A percentile compares a stretch with the other conserved stretches of the same genome.
phyloP scores from a whole-genome alignment of 2,888 invertebrate genomes.

The Balanococcus diminutus region DNA sequence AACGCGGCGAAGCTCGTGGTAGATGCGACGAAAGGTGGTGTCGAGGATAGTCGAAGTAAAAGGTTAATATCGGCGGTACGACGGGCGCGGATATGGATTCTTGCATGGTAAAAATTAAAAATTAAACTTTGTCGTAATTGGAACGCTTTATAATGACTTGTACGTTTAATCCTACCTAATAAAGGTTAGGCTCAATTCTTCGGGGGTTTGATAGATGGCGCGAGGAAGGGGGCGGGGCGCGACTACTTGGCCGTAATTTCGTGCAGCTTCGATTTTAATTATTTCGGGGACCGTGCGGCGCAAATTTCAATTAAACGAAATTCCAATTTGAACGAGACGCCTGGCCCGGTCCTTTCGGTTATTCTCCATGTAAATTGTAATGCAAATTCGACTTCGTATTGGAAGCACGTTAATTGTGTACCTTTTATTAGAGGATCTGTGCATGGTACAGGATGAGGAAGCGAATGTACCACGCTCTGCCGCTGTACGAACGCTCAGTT shows the following conservation, averaged over 20 bases:
- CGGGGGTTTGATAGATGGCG: not conserved
- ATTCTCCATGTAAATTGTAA: constrained; percentile 42
- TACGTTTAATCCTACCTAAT: constrained; percentile 44
- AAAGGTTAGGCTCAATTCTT: constrained; percentile 32
- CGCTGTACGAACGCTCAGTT: not conserved
- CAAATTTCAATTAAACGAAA: constrained; percentile 43
- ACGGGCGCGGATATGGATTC: not conserved
- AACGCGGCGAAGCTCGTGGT: not conserved
- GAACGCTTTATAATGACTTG: constrained; percentile 42
- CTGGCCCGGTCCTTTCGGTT: constrained; percentile 32
- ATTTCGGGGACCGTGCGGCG: constrained; percentile 33
- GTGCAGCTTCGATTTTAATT: constrained; percentile 44
- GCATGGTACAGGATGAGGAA: not conserved
- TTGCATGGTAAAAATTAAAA: constrained; percentile 42
- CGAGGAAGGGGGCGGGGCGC: not conserved
- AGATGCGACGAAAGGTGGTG: too few species aligned
- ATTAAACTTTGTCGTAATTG: constrained; percentile 41
- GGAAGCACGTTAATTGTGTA: constrained; percentile 43
- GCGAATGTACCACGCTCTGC: not conserved
- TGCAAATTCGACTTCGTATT: constrained; percentile 44
- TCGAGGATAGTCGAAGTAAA: not conserved
- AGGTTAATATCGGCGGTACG: not conserved
- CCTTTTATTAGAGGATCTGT: constrained; percentile 1
- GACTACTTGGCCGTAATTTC: constrained; percentile 42
- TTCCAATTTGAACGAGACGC: constrained; percentile 42